Percentiles rank a stretch among this genome's conserved stretches.
Evolutionary conservation across 1,140 invertebrate genomes (phyloP).

Genomic region (Megalonaias nervosa): DNA sequence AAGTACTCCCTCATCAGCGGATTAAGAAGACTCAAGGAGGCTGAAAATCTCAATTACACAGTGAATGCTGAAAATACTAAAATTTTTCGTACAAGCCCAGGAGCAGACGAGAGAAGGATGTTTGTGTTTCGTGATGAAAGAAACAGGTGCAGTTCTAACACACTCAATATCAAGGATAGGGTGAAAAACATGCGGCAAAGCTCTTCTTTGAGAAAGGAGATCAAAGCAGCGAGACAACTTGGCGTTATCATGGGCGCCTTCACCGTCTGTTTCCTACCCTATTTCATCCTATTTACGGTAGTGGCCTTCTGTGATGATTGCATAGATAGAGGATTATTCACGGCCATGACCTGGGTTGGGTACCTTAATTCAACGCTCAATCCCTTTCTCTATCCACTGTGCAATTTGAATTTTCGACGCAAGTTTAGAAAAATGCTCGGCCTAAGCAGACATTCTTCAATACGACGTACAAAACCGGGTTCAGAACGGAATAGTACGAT

Average conservation of each 20-base stretch:
- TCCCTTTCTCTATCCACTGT: slow-evolving; percentile 76
- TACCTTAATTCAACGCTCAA: slow-evolving; percentile 77
- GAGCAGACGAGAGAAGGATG: slow-evolving; percentile 23
- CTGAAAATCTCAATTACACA: slow-evolving; percentile 51
- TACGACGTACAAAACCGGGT: slow-evolving; percentile 3
- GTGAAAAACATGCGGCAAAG: slow-evolving; percentile 57
- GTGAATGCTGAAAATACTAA: slow-evolving; percentile 17
- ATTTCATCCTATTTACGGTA: slow-evolving; percentile 78
- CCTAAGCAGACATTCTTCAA: slow-evolving; percentile 23
- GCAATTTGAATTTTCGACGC: slow-evolving; percentile 75
- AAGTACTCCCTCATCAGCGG: slow-evolving; percentile 48
- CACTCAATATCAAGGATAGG: slow-evolving; percentile 51
- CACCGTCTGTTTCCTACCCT: slow-evolving; percentile 79
- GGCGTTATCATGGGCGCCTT: slow-evolving; percentile 80
- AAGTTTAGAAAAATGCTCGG: slow-evolving; percentile 74
- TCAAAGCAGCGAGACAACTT: slow-evolving; percentile 78
- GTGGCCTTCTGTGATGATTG: slow-evolving; percentile 77
- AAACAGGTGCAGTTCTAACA: slow-evolving; percentile 12
- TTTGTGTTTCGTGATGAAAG: slow-evolving; percentile 52
- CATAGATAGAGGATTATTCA: slow-evolving; percentile 62
- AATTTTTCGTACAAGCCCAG: not conserved
- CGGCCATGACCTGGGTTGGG: slow-evolving; percentile 75
- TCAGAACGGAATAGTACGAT: slow-evolving; percentile 36
- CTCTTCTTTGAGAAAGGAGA: slow-evolving; percentile 74
- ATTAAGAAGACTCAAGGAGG: slow-evolving; percentile 40